phyloP scores from a whole-genome alignment of 1,140 invertebrate genomes.

The Ooceraea biroi region DNA sequence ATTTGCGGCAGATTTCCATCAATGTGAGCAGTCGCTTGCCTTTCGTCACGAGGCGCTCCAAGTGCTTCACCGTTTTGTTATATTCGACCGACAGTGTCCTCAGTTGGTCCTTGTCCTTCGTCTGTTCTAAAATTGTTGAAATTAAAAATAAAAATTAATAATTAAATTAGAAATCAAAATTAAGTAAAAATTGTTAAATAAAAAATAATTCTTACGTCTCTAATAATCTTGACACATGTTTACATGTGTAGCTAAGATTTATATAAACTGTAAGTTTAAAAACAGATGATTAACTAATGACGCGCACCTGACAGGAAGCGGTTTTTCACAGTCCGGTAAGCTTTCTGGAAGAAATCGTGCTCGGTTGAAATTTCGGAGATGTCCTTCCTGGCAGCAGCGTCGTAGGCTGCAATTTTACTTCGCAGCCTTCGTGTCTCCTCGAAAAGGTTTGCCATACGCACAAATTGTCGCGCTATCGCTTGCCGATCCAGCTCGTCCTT shows the following conservation, averaged over 20 bases:
- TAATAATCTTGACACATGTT: no score
- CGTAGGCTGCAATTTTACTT: constrained; percentile 71
- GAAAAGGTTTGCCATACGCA: constrained; percentile 65
- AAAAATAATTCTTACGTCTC: no score
- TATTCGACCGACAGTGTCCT: constrained; percentile 72
- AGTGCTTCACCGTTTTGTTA: constrained; percentile 53
- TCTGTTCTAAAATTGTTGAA: constrained; percentile 75
- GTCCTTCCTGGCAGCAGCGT: constrained; percentile 48
- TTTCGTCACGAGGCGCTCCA: constrained; percentile 42
- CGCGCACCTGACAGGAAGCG: constrained; percentile 68
- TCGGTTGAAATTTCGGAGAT: constrained; percentile 71
- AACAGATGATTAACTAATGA: neutral
- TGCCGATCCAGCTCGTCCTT: constrained; percentile 76
- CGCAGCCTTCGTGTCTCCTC: constrained; percentile 75
- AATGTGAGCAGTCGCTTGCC: constrained; percentile 57
- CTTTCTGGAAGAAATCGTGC: constrained; percentile 69
- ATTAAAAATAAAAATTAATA: no score
- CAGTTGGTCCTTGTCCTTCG: constrained; percentile 71
- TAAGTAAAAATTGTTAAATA: no score
- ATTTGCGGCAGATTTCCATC: constrained; percentile 78
- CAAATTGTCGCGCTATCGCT: constrained; percentile 74
- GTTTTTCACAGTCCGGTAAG: constrained; percentile 70
- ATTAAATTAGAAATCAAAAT: no score
- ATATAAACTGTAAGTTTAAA: neutral
- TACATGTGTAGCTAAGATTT: no score